Evolutionary conservation across 2,113 vertebrate species (phyloP).

Genomic region (Chamaea fasciata): DNA sequence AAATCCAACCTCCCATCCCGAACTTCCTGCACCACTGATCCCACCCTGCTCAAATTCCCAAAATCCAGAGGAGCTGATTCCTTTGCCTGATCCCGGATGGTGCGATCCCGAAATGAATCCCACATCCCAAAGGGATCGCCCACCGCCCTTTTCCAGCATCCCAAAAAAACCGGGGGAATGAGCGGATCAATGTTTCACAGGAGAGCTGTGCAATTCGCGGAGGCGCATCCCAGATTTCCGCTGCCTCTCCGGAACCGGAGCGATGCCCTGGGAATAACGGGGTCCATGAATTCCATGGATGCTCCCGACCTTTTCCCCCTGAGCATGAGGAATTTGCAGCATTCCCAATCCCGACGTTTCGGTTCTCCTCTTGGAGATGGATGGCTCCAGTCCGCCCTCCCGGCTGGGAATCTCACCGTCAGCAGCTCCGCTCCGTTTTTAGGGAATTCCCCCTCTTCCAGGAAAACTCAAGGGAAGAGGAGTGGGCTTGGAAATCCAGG

Average conservation of each 20-base stretch:
- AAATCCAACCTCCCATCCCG: background rate
- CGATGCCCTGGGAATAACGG: background rate
- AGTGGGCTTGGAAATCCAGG: background rate
- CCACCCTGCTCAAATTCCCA: background rate
- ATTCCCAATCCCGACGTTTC: background rate
- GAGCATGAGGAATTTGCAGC: background rate
- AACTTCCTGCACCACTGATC: background rate
- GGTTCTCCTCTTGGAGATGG: background rate
- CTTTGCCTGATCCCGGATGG: background rate
- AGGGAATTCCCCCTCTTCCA: background rate
- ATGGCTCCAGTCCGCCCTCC: background rate
- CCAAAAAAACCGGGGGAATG: background rate
- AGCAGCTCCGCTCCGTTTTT: background rate
- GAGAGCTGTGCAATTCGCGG: background rate
- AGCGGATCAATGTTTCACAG: background rate
- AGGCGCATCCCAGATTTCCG: background rate
- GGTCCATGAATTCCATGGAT: background rate
- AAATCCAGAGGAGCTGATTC: background rate
- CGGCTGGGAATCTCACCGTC: background rate
- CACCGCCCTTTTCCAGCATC: background rate
- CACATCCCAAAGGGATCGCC: background rate
- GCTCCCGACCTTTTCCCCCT: background rate
- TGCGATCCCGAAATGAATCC: too few species aligned
- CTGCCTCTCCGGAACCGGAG: fast-evolving
- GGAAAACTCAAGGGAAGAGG: background rate